phyloP scores from a whole-genome alignment of 2,888 invertebrate species.

The Phyllotreta cruciferae region DNA sequence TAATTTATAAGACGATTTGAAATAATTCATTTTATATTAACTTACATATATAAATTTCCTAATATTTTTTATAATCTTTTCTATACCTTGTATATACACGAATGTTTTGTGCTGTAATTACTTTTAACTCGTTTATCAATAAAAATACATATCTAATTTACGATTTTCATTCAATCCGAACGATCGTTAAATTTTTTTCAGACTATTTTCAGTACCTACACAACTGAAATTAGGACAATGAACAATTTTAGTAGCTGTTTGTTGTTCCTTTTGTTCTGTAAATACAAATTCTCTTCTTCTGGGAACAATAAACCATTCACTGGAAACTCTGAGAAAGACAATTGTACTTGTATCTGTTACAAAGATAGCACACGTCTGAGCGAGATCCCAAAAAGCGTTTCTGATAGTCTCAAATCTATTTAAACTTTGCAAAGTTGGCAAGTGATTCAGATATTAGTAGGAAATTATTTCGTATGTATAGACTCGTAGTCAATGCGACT shows the following conservation, averaged over 20 bases:
- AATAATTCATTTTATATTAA: conserved; percentile 2
- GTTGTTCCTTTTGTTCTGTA: not conserved
- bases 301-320: too few relatives aligned
- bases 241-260: not conserved
- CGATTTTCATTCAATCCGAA: conserved; percentile 3
- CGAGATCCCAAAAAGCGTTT: conserved; percentile 23
- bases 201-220: not conserved
- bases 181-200: not conserved
- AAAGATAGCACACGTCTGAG: conserved; percentile 26
- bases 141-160: conserved; percentile 22
- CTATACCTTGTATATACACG: conserved; percentile 25
- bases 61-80: conserved; percentile 15
- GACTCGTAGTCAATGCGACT: conserved; percentile 19
- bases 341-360: conserved; percentile 19
- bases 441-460: conserved; percentile 29
- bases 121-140: conserved; percentile 26
- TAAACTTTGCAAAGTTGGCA: conserved; percentile 38
- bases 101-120: conserved; percentile 24
- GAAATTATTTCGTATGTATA: conserved; percentile 24
- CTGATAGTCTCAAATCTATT: conserved; percentile 34
- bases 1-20: conserved; percentile 1
- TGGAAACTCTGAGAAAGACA: too few relatives aligned
- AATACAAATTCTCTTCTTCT: too few relatives aligned
- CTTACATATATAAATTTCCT: conserved; percentile 15
- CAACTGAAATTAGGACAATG: not conserved